Conservation (phyloP, 2,888 invertebrate species). For the Trilocha varians region DNA sequence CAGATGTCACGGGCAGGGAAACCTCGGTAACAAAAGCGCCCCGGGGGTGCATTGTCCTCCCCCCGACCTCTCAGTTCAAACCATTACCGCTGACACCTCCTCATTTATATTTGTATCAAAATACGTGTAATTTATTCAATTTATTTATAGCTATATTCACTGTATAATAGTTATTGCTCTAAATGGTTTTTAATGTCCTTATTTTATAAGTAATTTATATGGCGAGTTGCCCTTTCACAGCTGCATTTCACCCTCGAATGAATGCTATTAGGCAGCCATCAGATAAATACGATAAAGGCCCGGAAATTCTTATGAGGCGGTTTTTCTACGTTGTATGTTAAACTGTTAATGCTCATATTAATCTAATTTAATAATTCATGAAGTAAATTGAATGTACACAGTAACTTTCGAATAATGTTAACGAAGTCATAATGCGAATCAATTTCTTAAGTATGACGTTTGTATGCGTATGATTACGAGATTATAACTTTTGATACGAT, state of each 20-base stretch:
- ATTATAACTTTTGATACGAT: background rate
- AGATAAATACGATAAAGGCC: conserved; percentile 33
- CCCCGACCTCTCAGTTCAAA: conserved; percentile 48
- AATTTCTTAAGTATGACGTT: background rate
- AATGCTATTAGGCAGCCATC: conserved; percentile 61
- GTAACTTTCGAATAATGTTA: background rate
- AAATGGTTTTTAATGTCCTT: conserved; percentile 70
- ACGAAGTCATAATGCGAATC: background rate
- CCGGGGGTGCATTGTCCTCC: conserved; percentile 64
- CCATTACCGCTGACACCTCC: conserved; percentile 67
- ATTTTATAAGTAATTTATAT: conserved; percentile 65
- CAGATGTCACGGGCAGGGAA: conserved; percentile 69
- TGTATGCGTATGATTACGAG: background rate
- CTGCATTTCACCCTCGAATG: conserved; percentile 59
- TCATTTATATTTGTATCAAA: conserved; percentile 60
- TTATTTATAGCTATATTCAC: conserved; percentile 55
- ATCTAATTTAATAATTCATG: conserved; percentile 16
- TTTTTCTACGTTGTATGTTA: conserved; percentile 21
- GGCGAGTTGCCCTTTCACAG: conserved; percentile 42
- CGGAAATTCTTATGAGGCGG: conserved; percentile 43
- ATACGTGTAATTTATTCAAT: conserved; percentile 60
- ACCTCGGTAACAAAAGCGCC: conserved; percentile 61
- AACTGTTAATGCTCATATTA: conserved; percentile 19
- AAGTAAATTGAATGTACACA: conserved; percentile 10
- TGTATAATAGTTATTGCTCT: conserved; percentile 62